Evolutionary conservation across 1,140 invertebrate species (phyloP), one percentile per base, ranked within the genome.

Genomic region (Hyphantria cunea): DNA sequence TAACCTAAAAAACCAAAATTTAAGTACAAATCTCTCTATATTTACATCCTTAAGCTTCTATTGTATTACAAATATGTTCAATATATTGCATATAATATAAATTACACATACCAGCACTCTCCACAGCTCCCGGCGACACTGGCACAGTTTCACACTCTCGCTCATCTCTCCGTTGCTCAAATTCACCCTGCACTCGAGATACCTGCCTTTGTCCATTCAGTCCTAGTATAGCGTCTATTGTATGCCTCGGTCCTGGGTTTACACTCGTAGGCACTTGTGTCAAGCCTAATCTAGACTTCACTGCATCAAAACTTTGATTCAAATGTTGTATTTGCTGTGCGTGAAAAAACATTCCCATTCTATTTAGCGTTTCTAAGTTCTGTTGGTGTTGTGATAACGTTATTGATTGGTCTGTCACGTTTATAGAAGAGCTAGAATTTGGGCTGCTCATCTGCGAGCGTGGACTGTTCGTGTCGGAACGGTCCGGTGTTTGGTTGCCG

Each of bases 281-380:
- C 65, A 88, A 59, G 5, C 81, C 85, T 59, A 90, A 66, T 63
- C 87, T 67, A 41, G 74, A 74, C 72, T 88, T 88, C 34, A 87
- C 84, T 6, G 80, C 85, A 63, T 90, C 87, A 53, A 88, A 84
- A 66, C 79, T 84, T 59, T 86, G 82, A 25, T 86, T 87, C 8
- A 89, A 52, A 56, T 89, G 41, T 44, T 44, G 84, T 81, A 89
- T 88, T 65, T 89, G 88, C 39, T 89, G 86, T 51, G 85, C 85
- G 66, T 90, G 86, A 61, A 89, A 88, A 64, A 90, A 89, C 86
- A 90, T 88, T 3, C 88, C 88, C 88, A 90, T 89, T 4, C 88
- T 72, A 39, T 89, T 89, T 11, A 90, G 58, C 14, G 87, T 88
- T 64, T 90, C 87, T 53, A 90, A 64, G 41, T 87, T 89, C 52